Evolutionary conservation across 2,888 invertebrate species (phyloP), one percentile per base, ranked within the genome.

Genomic region (Brachynemurus nebulosus): DNA sequence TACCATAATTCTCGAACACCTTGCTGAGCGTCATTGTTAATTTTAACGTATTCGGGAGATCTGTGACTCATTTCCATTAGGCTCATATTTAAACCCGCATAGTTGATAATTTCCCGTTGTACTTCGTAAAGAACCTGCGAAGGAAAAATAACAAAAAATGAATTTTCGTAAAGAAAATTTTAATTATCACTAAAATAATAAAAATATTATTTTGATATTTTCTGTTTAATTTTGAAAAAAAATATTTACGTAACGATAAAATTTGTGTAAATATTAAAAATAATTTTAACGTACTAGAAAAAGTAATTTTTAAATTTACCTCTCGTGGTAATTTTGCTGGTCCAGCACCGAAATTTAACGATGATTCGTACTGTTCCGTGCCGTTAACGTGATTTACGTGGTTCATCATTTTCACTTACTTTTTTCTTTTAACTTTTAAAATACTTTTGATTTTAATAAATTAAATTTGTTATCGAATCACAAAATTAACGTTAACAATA

Each of bases 41-140:
- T 80, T 56, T 82, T 79, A 44, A 72, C 72, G 60, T 93, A 98
- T 48, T 86, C 82, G 25, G 79, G 66, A 2, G 90, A 86, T 50
- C 97, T 77, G 63, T 97, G 97, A 54, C 95, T 95, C 67, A 96
- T 80, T 69, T 95, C 95, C 73, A 93, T 76, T 41, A 97, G 78
- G 63, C 95, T 93, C 54, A 95, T 79, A 46, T 88, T 86, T 8
- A 80, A 76, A 50, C 78, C 74, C 49, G 77, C 76, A 64, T 82
- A 91, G 55, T 84, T 72, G 1, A 92, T 65, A 40, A 96, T 68
- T 62, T 95, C 92, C 40, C 72, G 67, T 65, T 84, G 88, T 2
- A 90, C 85, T 53, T 82, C 76, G 53, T 76, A 68, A 50, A 97
- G 66, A 2, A 97, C 93, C 93, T 95, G 54, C 2, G n/a, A n/a